Base-by-base conservation (phyloP, 2,797 vertebrate genomes). In the Chelon auratus region DNA sequence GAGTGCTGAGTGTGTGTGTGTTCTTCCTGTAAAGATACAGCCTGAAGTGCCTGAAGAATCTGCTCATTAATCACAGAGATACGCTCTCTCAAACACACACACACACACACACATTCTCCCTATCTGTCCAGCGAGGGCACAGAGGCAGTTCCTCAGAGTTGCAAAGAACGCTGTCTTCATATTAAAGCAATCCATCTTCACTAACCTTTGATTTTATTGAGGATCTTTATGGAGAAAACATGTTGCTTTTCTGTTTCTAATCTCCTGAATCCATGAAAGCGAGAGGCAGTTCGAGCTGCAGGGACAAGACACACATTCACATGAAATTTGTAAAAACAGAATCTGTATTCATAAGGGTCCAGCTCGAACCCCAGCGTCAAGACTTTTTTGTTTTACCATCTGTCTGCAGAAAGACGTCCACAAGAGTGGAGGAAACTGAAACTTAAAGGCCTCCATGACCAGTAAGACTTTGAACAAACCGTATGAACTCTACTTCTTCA, bases 151-250 rank as follows among this genome's bases (percentile, higher is more conserved):
- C 53, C 30, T 62, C 66, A 40, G 61, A 43, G 51, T 56, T 47
- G 74, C 8, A 65, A 48, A 51, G 60, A 72, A 56, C 63, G 54
- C 45, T 40, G 56, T 42, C 67, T 58, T 53, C 51, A 73, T 74
- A 80, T 80, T 75, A 65, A 75, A 72, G 45, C 18, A 62, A 64
- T 82, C 68, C 39, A 72, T 78, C 80, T 82, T 75, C 48, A 67
- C 62, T 67, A 57, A 68, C 15, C 57, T 58, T 42, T 7, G 20
- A 39, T 78, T 53, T 18, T 64, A 64, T 52, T 68, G 42, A 54
- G 56, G 39, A 56, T 52, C 61, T 62, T 73, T 22, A 33, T 47
- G 55, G 64, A 26, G 59, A 68, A 74, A 67, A 43, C 65, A 74
- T 52, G 71, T 69, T 75, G 54, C 58, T 62, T 53, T 54, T 50